Evolutionary conservation across 2,113 vertebrate genomes (phyloP).

Genomic region (Hippocampus mohnikei): DNA sequence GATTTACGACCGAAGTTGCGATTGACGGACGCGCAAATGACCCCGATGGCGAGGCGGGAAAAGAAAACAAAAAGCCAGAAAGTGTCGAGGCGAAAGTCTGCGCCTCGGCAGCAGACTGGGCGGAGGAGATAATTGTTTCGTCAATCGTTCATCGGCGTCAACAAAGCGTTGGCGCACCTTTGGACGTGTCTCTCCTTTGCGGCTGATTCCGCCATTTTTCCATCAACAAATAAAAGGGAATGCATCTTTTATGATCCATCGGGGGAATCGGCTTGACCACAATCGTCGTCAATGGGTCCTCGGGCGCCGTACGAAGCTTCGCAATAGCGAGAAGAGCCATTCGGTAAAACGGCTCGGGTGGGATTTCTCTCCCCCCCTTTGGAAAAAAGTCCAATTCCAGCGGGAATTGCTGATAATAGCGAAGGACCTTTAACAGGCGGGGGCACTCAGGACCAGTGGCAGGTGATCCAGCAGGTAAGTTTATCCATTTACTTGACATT

Average conservation of each 20-base stretch:
- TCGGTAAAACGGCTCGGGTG: neutral
- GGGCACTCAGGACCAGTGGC: constrained; percentile 4
- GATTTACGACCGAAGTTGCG: constrained; percentile 28
- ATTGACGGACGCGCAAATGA: constrained; percentile 63
- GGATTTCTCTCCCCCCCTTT: neutral
- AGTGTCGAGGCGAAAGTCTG: constrained; percentile 23
- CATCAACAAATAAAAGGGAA: constrained; percentile 9
- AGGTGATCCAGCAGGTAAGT: constrained; percentile 39
- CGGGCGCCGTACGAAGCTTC: neutral
- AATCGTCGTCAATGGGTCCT: neutral
- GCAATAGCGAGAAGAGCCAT: neutral
- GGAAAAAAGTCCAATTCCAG: neutral
- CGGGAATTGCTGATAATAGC: neutral
- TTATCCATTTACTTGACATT: constrained; percentile 50
- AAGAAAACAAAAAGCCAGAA: constrained; percentile 30
- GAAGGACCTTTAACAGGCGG: neutral
- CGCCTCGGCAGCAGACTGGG: constrained; percentile 38
- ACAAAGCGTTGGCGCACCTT: constrained; percentile 36
- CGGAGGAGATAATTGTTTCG: constrained; percentile 58
- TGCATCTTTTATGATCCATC: neutral
- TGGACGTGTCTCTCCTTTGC: constrained; percentile 44
- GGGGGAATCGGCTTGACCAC: neutral
- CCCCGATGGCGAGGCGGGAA: constrained; percentile 45
- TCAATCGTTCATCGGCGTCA: constrained; percentile 48
- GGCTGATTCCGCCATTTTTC: constrained; percentile 7